Evolutionary conservation across 92 coral and sea anemone species (phyloP), one percentile per base, ranked within the genome.

Genomic region (Desmophyllum pertusum): DNA sequence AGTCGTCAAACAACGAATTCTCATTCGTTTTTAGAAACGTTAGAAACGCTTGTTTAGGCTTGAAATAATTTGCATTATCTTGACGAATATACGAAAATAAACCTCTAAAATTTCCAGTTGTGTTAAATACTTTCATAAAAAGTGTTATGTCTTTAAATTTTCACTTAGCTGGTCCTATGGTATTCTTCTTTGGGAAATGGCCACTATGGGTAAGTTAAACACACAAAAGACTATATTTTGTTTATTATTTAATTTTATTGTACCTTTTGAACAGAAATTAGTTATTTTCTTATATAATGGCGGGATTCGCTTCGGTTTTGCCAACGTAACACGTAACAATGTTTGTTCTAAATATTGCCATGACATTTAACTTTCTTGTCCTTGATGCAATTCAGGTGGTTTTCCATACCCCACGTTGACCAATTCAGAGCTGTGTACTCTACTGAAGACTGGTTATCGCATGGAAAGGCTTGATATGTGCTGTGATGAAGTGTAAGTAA

Each of bases 401-500:
- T 31, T 69, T 1, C 75, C 75, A 6, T 69, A 69, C 39, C 75
- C 75, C 0, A 69, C 75, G 27, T 6, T 69, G 30, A 69, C 75
- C 46, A 37, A 21, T 69, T 37, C 75, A 6, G 75, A 69, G 46
- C 46, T 69, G 46, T 69, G 45, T 40, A 39, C 30, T 19, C 33
- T 38, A 5, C n/a, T 69, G 30, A 69, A 69, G 75, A 36, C 50
- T 39, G 70, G 70, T 36, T 65, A 65, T 65, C 37, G 70, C 23
- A 65, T 65, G 70, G 70, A 65, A 18, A 65, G 50, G 50, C 75
- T 50, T 6, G 75, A 69, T 21, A 69, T 69, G 75, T 69, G 75
- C 50, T 37, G 30, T 39, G 75, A 69, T 69, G 75, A 69, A 69
- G 50, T 21, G 75, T 69, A 15, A 69, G 75, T 69, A 18, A 18